These are phyloP conservation scores for Apomyelois bistriatella DNA, from an alignment of 2,888 invertebrate genomes.

Conservation along the genomic window DNA sequence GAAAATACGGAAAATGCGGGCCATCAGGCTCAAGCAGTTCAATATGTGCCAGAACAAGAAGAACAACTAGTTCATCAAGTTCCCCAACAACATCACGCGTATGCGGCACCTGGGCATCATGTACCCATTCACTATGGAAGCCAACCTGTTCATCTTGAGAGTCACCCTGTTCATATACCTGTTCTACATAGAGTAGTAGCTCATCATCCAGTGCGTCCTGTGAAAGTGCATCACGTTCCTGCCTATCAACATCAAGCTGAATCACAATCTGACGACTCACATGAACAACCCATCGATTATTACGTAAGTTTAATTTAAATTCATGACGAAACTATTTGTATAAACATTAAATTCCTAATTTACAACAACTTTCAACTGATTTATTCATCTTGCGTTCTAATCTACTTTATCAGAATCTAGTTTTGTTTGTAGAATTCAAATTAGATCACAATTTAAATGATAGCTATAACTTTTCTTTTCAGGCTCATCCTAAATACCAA, in stretches of 20 bases:
- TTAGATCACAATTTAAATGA: constrained; percentile 27
- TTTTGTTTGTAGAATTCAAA: constrained; percentile 32
- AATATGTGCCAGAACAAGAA: constrained; percentile 43
- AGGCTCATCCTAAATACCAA: constrained; percentile 80
- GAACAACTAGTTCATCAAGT: constrained; percentile 24
- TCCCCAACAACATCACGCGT: constrained; percentile 26
- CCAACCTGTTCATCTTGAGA: constrained; percentile 37
- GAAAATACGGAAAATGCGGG: constrained; percentile 44
- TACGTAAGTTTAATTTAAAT: constrained; percentile 54
- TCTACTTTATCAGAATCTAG: constrained; percentile 37
- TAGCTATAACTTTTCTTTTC: constrained; percentile 30
- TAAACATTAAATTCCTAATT: constrained; percentile 44
- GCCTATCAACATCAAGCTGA: constrained; percentile 34
- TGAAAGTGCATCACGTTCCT: constrained; percentile 32
- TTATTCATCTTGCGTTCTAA: constrained; percentile 45
- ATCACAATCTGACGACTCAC: constrained; percentile 37
- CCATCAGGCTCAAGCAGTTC: constrained; percentile 28
- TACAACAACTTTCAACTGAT: constrained; percentile 60
- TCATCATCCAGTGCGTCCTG: constrained; percentile 27
- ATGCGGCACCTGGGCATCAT: constrained; percentile 35
- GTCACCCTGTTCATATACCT: constrained; percentile 31
- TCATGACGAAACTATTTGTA: constrained; percentile 29
- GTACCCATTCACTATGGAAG: constrained; percentile 25
- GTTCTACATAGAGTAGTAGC: constrained; percentile 23
- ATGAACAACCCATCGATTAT: constrained; percentile 69